phyloP scores from a whole-genome alignment of 2,888 invertebrate genomes.

The Yponomeuta plumbellus region DNA sequence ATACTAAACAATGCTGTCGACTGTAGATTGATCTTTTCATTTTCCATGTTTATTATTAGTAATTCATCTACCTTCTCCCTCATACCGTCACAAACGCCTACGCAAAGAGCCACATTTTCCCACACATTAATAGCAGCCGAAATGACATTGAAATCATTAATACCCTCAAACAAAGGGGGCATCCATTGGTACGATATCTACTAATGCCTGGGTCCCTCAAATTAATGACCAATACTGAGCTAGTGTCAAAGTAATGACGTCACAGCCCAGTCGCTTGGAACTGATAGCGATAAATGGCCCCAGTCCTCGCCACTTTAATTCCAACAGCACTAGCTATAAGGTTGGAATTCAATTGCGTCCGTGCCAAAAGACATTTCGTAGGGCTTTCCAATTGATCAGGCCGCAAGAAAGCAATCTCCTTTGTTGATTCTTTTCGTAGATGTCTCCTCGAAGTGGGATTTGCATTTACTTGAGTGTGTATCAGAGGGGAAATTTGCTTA shows the following conservation, averaged over 20 bases:
- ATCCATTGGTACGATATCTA: conserved; percentile 36
- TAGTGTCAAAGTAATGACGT: conserved; percentile 51
- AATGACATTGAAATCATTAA: conserved; percentile 53
- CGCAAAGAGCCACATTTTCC: not conserved
- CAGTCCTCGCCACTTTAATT: not conserved
- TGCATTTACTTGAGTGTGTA: conserved; percentile 44
- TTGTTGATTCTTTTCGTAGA: conserved; percentile 48
- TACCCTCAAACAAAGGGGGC: conserved; percentile 25
- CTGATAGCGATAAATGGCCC: conserved; percentile 42
- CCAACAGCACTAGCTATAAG: not conserved
- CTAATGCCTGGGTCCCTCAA: conserved; percentile 58
- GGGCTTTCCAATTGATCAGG: conserved; percentile 50
- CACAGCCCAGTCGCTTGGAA: conserved; percentile 51
- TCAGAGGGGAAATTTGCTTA: conserved; percentile 53
- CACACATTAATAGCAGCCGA: conserved; percentile 43
- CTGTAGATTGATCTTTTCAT: too few species aligned
- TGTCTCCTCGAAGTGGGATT: conserved; percentile 46
- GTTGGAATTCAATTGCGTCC: conserved; percentile 11
- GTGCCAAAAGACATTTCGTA: conserved; percentile 26
- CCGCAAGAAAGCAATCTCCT: conserved; percentile 47
- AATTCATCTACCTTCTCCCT: too few species aligned
- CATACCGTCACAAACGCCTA: too few species aligned
- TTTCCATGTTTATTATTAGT: too few species aligned
- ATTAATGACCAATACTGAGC: conserved; percentile 41
- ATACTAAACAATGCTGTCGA: too few species aligned